These are phyloP conservation scores for Charina bottae DNA, from an alignment of 2,113 vertebrate species.

Conservation along the genomic window DNA sequence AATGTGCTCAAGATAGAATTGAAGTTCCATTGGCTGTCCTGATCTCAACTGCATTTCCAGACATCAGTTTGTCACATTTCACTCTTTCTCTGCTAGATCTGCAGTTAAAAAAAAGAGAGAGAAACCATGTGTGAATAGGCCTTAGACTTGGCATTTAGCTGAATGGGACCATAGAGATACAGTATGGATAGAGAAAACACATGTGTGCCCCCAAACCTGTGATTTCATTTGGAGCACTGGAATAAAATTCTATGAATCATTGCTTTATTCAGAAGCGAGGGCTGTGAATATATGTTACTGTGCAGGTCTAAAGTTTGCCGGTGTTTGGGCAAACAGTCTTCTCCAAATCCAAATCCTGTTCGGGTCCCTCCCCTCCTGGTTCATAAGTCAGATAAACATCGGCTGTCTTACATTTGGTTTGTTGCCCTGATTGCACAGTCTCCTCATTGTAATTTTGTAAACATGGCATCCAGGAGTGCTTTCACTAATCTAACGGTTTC, in stretches of 20 bases:
- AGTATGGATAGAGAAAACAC: neutral
- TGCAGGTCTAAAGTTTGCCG: neutral
- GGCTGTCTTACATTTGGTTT: conserved; percentile 49
- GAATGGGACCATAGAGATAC: neutral
- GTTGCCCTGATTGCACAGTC: conserved; percentile 61
- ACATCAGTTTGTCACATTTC: neutral
- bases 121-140: neutral
- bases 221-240: neutral
- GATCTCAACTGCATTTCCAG: neutral
- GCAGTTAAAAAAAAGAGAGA: neutral
- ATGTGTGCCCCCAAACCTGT: neutral
- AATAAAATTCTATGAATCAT: neutral
- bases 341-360: conserved; percentile 27
- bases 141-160: neutral
- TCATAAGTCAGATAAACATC: conserved; percentile 57
- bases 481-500: conserved; percentile 49
- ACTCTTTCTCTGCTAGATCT: neutral
- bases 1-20: neutral
- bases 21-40: neutral
- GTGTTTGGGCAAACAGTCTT: neutral
- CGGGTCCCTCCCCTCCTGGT: neutral
- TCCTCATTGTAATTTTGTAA: conserved; percentile 55
- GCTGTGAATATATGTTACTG: neutral
- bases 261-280: rapidly evolving
- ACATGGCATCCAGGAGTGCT: conserved; percentile 51